Conservation (phyloP, 1,140 invertebrate genomes). For the Phortica variegata region DNA sequence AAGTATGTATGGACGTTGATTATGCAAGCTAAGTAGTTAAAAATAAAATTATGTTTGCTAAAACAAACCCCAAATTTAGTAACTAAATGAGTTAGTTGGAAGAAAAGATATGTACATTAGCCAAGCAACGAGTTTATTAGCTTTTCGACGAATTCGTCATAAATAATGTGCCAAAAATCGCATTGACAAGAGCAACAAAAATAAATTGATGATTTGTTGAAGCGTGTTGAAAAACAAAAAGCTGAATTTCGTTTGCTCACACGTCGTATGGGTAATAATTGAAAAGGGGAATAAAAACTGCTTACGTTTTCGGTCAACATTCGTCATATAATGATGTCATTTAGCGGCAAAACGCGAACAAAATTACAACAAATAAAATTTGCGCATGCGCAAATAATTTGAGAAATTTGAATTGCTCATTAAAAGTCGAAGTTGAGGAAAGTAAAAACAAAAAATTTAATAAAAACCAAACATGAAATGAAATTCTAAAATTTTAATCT, state of each 20-base stretch:
- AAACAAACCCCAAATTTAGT: background rate
- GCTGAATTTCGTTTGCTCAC: constrained; percentile 44
- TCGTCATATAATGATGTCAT: constrained; percentile 29
- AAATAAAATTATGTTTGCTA: background rate
- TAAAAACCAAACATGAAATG: no score
- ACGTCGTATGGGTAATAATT: constrained; percentile 39
- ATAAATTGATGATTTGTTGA: no score
- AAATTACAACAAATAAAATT: background rate
- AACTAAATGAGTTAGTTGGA: background rate
- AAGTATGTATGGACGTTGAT: background rate
- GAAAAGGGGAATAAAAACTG: constrained; percentile 9
- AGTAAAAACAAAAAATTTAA: constrained; percentile 5
- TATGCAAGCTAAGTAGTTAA: background rate
- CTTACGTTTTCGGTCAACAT: constrained; percentile 31
- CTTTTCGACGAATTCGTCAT: background rate
- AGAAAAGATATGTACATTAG: background rate
- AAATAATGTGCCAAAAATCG: constrained; percentile 10
- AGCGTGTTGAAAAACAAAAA: constrained; percentile 16
- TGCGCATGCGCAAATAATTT: constrained; percentile 14
- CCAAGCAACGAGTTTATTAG: background rate
- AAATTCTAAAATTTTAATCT: background rate
- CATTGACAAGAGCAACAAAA: constrained; percentile 21
- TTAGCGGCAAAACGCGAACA: no score
- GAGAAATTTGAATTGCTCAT: constrained; percentile 23
- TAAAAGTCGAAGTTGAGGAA: constrained; percentile 12